Evolutionary conservation across 1,140 invertebrate species (phyloP), one percentile per base, ranked within the genome.

Genomic region (Drosophila bocki): DNA sequence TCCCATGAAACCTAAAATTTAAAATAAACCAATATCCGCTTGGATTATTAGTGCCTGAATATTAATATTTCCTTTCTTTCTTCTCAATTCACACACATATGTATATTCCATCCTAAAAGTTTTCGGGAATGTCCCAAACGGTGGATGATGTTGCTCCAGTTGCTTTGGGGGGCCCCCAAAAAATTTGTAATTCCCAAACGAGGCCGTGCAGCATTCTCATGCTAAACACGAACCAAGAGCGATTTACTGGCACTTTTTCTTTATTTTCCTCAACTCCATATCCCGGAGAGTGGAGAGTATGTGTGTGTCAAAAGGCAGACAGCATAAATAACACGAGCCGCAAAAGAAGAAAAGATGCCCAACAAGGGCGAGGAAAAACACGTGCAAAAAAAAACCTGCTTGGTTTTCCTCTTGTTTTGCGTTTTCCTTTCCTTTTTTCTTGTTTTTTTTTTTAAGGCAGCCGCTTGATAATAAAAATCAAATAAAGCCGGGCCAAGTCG

Each of bases 221-320:
- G 84, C 84, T 85, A 85, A 90, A 88, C 84, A 88, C 84, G 84
- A 83, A 80, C 67, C 74, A 61, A 75, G 77, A 84, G 69, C 84
- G 84, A 87, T 87, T 87, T 88, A 75, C 80, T 72, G 71, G 70
- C 67, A 74, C 72, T 82, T 80, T 82, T 76, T 68, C 83, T 63
- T 67, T 62, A 69, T 70, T 74, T 50, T 48, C 32, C 67, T 69
- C 22, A 3, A 68, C 59, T 64, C 35, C 65, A 48, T 68, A 33
- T 45, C 22, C 63, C 35, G 15, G 15, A 12, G 12, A 37, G 22
- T 29, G n/a, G 35, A 54, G 64, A 48, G 19, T 58, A 17, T 39
- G 53, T 64, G 57, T 39, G 57, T 72, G 71, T 75, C 62, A 81
- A 77, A 85, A 75, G 69, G 76, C 80, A 86, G 74, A 86, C 76